A percentile compares a stretch with the other conserved stretches of the same genome.
These are phyloP conservation scores for Lasius platythorax DNA, from an alignment of 2,888 invertebrate species.

Conservation along the genomic window DNA sequence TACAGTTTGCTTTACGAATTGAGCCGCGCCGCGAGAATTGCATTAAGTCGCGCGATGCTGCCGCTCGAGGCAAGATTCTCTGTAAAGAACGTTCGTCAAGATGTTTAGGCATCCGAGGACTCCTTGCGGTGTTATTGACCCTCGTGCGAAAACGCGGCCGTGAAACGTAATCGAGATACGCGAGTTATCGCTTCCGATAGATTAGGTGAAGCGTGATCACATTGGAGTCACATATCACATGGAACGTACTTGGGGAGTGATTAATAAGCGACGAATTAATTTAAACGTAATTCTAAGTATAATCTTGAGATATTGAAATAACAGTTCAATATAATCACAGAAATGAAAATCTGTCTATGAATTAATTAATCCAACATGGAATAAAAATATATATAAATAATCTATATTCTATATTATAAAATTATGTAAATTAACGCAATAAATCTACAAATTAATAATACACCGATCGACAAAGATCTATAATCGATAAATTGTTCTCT, in stretches of 20 bases:
- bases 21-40: slow-evolving; percentile 49
- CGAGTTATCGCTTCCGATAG: slow-evolving; percentile 39
- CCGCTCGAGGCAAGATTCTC: slow-evolving; percentile 31
- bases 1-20: slow-evolving; percentile 41
- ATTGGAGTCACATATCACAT: slow-evolving; percentile 22
- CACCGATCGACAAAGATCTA: background rate
- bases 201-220: slow-evolving; percentile 1
- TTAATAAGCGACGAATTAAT: background rate
- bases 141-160: slow-evolving; percentile 48
- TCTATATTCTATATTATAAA: background rate
- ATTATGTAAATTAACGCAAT: background rate
- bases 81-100: slow-evolving; percentile 25
- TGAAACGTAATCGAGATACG: slow-evolving; percentile 38
- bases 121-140: slow-evolving; percentile 42
- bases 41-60: slow-evolving; percentile 41
- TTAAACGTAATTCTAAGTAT: background rate
- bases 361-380: background rate
- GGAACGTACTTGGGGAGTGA: background rate
- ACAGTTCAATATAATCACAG: background rate
- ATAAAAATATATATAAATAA: background rate
- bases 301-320: background rate
- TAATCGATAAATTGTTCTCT: background rate
- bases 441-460: background rate
- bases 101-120: slow-evolving; percentile 29
- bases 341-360: background rate